These are phyloP conservation scores for Globia sparganii DNA, from an alignment of 2,888 invertebrate genomes.

Conservation along the genomic window DNA sequence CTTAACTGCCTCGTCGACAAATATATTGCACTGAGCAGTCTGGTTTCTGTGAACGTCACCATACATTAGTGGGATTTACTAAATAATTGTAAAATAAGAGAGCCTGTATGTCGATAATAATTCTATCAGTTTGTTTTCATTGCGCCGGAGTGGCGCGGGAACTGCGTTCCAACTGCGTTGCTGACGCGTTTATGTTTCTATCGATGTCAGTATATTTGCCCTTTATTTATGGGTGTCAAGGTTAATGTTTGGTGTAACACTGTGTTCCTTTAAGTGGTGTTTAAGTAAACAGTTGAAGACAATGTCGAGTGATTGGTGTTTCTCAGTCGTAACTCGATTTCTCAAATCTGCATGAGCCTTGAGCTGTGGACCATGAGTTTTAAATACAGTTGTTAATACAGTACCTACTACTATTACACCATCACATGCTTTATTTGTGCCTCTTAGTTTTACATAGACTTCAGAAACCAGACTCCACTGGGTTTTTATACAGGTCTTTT, in stretches of 20 bases:
- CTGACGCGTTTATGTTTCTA: constrained; percentile 73
- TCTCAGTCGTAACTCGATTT: constrained; percentile 34
- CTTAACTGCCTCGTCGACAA: constrained; percentile 76
- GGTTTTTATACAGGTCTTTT: too few species aligned
- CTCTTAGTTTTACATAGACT: not conserved
- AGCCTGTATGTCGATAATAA: constrained; percentile 76
- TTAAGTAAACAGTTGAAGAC: constrained; percentile 56
- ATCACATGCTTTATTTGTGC: not conserved
- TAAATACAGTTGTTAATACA: too few species aligned
- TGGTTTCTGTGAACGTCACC: constrained; percentile 84
- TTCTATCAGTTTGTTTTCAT: constrained; percentile 80
- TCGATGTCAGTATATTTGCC: constrained; percentile 70
- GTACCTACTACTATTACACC: not conserved
- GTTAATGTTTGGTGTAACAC: constrained; percentile 73
- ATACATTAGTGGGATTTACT: constrained; percentile 82
- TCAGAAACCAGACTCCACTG: not conserved
- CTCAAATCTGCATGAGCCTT: not conserved
- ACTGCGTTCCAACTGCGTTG: constrained; percentile 67
- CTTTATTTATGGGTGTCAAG: constrained; percentile 77
- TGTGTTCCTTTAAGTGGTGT: constrained; percentile 43
- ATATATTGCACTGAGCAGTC: constrained; percentile 75
- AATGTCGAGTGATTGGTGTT: constrained; percentile 54
- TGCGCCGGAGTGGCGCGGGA: constrained; percentile 61
- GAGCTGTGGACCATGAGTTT: not conserved
- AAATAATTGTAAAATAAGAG: constrained; percentile 80